Percentiles rank a stretch among this genome's conserved stretches.
Evolutionary conservation across 2,888 invertebrate species (phyloP).

Genomic region (Eumacrocentrus americanus): DNA sequence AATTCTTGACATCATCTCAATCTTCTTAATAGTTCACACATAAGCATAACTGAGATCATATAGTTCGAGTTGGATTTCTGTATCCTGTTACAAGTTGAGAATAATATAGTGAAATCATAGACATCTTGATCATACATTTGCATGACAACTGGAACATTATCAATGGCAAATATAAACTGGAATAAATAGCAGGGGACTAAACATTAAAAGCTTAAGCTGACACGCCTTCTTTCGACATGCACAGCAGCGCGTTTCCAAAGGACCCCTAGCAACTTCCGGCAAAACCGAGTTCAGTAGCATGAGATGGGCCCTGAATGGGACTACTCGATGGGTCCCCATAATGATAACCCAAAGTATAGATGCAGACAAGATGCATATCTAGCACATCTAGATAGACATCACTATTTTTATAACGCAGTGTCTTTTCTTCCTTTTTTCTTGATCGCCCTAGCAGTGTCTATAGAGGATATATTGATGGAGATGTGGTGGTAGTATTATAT

Average conservation of each 20-base stretch:
- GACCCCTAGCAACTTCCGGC: constrained; percentile 17
- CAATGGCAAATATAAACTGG: too few relatives aligned
- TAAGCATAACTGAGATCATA: too few relatives aligned
- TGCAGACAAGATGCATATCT: constrained; percentile 31
- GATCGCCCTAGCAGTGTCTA: constrained; percentile 3
- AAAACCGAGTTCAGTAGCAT: constrained; percentile 23
- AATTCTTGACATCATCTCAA: too few relatives aligned
- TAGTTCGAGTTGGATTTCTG: too few relatives aligned
- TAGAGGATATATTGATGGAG: constrained; percentile 11
- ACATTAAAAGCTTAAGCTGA: constrained; percentile 12
- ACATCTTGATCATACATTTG: too few relatives aligned
- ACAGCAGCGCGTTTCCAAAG: constrained; percentile 26
- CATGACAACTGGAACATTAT: too few relatives aligned
- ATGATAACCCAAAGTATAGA: constrained; percentile 25
- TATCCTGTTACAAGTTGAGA: too few relatives aligned
- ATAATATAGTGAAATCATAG: too few relatives aligned
- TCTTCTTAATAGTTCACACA: too few relatives aligned
- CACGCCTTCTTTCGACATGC: constrained; percentile 38
- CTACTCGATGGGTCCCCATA: constrained; percentile 10
- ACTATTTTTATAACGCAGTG: constrained; percentile 25
- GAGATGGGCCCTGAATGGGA: constrained; percentile 13
- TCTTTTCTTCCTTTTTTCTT: constrained; percentile 8
- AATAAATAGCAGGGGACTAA: background rate
- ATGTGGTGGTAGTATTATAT: constrained; percentile 4
- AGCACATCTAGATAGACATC: constrained; percentile 23